A percentile compares a stretch with the other conserved stretches of the same genome.
Evolutionary conservation across 2,888 invertebrate genomes (phyloP).

Genomic region (Ferdinandea cuprea): DNA sequence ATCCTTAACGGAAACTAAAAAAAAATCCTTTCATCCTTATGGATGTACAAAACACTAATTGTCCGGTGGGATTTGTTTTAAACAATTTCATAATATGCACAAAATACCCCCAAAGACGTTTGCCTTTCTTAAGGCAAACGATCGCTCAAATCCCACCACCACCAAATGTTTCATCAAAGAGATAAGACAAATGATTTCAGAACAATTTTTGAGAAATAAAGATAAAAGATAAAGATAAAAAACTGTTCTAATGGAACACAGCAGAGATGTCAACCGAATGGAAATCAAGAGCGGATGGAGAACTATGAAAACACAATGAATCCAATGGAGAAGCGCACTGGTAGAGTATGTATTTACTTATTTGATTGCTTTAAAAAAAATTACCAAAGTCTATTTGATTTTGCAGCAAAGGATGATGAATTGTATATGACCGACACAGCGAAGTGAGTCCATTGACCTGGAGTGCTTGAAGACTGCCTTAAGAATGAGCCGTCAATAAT

Average conservation of each 20-base stretch:
- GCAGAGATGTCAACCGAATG: not conserved
- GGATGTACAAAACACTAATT: conserved; percentile 55
- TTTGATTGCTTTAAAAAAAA: not conserved
- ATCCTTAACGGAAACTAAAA: conserved; percentile 49
- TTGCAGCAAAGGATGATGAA: too few relatives aligned
- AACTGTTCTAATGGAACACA: conserved; percentile 5
- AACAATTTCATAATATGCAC: conserved; percentile 20
- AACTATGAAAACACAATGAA: too few relatives aligned
- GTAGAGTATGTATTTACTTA: too few relatives aligned
- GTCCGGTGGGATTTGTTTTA: conserved; percentile 70
- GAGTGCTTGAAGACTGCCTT: too few relatives aligned
- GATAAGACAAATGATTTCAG: conserved; percentile 39
- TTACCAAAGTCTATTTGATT: too few relatives aligned
- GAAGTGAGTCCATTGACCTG: too few relatives aligned
- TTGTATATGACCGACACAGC: too few relatives aligned
- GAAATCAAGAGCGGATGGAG: too few relatives aligned
- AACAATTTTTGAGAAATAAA: conserved; percentile 8
- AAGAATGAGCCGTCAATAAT: too few relatives aligned
- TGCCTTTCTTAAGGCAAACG: conserved; percentile 57
- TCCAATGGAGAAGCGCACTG: too few relatives aligned
- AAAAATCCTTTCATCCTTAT: conserved; percentile 53
- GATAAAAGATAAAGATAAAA: conserved; percentile 11
- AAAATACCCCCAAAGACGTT: conserved; percentile 11
- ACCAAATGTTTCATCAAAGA: conserved; percentile 67
- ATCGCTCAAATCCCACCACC: conserved; percentile 67